Base-by-base conservation (phyloP, 2,888 invertebrate genomes). In the Pecten maximus region DNA sequence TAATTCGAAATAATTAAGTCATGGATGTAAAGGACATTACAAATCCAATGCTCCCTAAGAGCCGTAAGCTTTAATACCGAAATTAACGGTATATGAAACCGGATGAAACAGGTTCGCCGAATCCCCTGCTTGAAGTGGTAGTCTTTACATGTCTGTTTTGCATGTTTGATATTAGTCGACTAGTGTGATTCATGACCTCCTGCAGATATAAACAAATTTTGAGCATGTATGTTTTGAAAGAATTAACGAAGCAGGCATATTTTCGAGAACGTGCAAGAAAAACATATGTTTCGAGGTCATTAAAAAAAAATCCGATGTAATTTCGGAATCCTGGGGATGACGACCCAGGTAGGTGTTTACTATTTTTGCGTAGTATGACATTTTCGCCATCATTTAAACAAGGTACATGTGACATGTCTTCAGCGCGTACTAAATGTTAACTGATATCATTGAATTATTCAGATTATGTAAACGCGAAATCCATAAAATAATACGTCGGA, bases 1-100 rank as follows among this genome's bases (percentile, higher is more conserved):
- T 74, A 74, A 74, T 74, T 74, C 74, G 28, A 28, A 35, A 74
- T 74, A 74, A 74, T 74, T 74, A 74, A 74, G 74, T 10, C 74
- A 35, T 74, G 74, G 35, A 74, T 74, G 16, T 74, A 35, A 74
- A 74, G 74, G 74, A 74, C 35, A 74, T 74, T 35, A 74, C 35
- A 28, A 74, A 74, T 74, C 35, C 74, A 28, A 15, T 10, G 74
- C 35, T 54, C 50, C 50, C 50, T 54, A 54, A 54, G 50, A 54
- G 16, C 3, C 23, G 35, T 35, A 74, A 74, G 74, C 74, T 74
- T 74, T 28, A 35, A 35, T 35, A 35, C 23, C 2, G 74, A 74
- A 28, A 74, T 74, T 74, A 74, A 74, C 35, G 60, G 74, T 28
- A 74, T 74, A 19, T 74, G 35, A 60, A 60, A 60, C 60, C 60